Evolutionary conservation across 1,140 invertebrate species (phyloP).

Genomic region (Argopecten irradians): DNA sequence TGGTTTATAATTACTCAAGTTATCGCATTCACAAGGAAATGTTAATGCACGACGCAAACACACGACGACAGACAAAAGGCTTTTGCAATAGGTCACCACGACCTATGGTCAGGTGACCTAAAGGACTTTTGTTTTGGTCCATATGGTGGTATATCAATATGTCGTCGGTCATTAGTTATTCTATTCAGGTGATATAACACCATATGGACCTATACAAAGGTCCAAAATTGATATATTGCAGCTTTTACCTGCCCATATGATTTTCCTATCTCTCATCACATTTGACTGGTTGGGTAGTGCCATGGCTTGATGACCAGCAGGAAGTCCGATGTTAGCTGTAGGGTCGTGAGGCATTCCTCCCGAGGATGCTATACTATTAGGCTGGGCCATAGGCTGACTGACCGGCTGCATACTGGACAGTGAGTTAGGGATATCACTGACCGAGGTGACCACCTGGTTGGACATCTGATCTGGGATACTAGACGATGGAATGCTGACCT

Average conservation of each 20-base stretch:
- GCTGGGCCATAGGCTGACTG: neutral
- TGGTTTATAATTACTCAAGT: no score
- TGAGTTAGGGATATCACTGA: neutral
- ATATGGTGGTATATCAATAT: no score
- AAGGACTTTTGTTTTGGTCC: no score
- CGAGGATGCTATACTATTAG: neutral
- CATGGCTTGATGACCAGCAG: neutral
- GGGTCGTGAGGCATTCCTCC: neutral
- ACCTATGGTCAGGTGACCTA: no score
- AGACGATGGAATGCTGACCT: neutral
- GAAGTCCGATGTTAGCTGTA: neutral
- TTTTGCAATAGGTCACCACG: no score
- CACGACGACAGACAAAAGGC: no score
- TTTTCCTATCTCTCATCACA: slow-evolving; percentile 55
- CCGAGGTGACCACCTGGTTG: neutral
- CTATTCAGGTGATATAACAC: no score
- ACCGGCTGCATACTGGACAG: neutral
- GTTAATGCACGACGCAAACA: no score
- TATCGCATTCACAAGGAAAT: no score
- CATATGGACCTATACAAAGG: no score
- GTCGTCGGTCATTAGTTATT: no score
- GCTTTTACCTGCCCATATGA: slow-evolving; percentile 59
- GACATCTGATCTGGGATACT: neutral
- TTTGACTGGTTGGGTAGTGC: neutral
- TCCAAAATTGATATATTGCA: no score